Conservation (phyloP, 35 echinoderm and acorn worm species). For the Diadema setosum region DNA sequence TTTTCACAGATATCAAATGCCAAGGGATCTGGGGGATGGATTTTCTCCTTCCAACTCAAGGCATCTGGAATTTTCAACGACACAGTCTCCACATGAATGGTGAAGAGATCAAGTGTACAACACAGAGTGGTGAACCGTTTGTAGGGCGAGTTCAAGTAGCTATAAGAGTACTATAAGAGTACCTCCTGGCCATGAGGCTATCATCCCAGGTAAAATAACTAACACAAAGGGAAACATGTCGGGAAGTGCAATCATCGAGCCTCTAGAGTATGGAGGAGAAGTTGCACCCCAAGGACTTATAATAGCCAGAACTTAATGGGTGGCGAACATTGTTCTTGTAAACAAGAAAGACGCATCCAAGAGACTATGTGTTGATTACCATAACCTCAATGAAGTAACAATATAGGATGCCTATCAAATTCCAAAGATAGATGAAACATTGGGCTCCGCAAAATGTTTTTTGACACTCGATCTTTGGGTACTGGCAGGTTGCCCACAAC, state of each 20-base stretch:
- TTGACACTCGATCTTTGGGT: too few species aligned
- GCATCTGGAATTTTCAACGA: background rate
- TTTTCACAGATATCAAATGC: too few species aligned
- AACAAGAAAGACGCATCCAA: slow-evolving; percentile 56
- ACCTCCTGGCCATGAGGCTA: background rate
- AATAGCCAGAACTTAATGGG: slow-evolving; percentile 30
- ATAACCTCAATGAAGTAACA: background rate
- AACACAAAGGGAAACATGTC: background rate
- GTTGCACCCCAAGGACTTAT: background rate
- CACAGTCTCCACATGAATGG: background rate
- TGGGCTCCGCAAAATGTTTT: too few species aligned
- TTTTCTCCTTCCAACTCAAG: background rate
- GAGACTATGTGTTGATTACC: slow-evolving; percentile 40
- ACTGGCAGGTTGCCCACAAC: too few species aligned
- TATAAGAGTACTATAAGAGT: background rate
- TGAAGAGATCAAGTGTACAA: slow-evolving; percentile 5
- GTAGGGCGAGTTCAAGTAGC: background rate
- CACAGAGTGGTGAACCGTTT: background rate
- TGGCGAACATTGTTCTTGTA: too few species aligned
- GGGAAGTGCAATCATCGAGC: background rate
- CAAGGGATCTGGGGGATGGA: background rate
- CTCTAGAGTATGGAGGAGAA: background rate
- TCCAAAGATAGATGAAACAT: slow-evolving; percentile 41
- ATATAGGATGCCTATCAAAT: too few species aligned
- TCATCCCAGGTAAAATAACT: background rate